These are phyloP conservation scores for Drosophila kambysellisi DNA, from an alignment of 2,888 invertebrate genomes.

Conservation along the genomic window DNA sequence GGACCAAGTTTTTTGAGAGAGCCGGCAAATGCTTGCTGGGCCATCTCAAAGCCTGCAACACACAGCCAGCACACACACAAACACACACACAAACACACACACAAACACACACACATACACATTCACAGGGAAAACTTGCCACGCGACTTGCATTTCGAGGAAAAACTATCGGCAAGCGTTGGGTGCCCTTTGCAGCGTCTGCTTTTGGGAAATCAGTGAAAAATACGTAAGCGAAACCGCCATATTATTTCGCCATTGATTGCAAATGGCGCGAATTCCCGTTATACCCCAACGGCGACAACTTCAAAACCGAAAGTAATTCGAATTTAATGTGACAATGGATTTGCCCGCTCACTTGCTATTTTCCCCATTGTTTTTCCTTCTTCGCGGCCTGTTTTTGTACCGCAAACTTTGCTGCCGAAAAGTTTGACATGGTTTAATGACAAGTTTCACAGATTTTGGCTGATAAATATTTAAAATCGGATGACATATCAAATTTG, in stretches of 20 bases:
- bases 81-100: slow-evolving; percentile 10
- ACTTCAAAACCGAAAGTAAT: slow-evolving; percentile 39
- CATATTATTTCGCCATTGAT: slow-evolving; percentile 77
- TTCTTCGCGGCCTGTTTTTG: background rate
- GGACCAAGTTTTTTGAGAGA: slow-evolving; percentile 67
- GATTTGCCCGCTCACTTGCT: slow-evolving; percentile 29
- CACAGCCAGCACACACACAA: slow-evolving; percentile 11
- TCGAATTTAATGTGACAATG: slow-evolving; percentile 56
- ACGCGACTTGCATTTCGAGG: slow-evolving; percentile 68
- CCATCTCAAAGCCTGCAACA: slow-evolving; percentile 39
- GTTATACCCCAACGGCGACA: slow-evolving; percentile 43
- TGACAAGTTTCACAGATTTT: background rate
- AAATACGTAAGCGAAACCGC: slow-evolving; percentile 73
- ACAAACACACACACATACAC: background rate
- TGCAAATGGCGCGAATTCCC: slow-evolving; percentile 68
- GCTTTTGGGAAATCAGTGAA: slow-evolving; percentile 67
- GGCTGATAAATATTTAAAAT: background rate
- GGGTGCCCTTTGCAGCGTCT: slow-evolving; percentile 41
- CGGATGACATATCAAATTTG: background rate
- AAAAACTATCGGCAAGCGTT: slow-evolving; percentile 56
- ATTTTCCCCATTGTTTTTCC: background rate
- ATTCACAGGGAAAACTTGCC: slow-evolving; percentile 35
- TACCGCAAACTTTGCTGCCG: background rate
- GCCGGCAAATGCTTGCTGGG: slow-evolving; percentile 62
- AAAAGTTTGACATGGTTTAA: background rate